Evolutionary conservation across 2,797 vertebrate genomes (phyloP).

Genomic region (Schizopygopsis malacanthus): DNA sequence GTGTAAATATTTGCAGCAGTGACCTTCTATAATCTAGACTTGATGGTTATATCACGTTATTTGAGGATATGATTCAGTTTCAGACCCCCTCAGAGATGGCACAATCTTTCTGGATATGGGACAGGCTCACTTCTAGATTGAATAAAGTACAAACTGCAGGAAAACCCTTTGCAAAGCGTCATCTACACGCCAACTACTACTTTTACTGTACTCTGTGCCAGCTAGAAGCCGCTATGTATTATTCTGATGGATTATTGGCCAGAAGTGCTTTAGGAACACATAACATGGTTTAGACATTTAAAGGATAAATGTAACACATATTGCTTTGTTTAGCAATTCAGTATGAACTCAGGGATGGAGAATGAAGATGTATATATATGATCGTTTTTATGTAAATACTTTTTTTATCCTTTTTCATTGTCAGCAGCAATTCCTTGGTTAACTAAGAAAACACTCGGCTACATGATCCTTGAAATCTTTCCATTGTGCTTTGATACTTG

Average conservation of each 20-base stretch:
- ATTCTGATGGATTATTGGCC: constrained; percentile 61
- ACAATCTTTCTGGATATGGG: constrained; percentile 20
- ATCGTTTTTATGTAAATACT: not conserved
- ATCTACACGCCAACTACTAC: constrained; percentile 20
- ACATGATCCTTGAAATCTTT: not conserved
- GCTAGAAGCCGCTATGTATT: constrained; percentile 62
- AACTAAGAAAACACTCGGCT: not conserved
- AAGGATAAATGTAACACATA: constrained; percentile 17
- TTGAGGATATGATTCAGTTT: not conserved
- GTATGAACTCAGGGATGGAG: not conserved
- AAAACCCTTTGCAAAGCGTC: constrained; percentile 58
- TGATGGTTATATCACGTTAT: not conserved
- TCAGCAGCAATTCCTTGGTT: not conserved
- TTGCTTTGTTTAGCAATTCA: not conserved
- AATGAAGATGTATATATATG: not conserved
- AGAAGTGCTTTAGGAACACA: constrained; percentile 34
- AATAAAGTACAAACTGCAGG: constrained; percentile 57
- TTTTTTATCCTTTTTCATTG: not conserved
- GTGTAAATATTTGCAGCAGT: not conserved
- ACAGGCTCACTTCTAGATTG: constrained; percentile 47
- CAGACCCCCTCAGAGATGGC: constrained; percentile 23
- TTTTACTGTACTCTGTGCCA: constrained; percentile 52
- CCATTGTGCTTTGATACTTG: not conserved
- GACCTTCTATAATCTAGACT: not conserved
- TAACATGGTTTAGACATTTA: constrained; percentile 42